Evolutionary conservation across 2,113 vertebrate species (phyloP), one percentile per base, ranked within the genome.

Genomic region (Scophthalmus maximus): DNA sequence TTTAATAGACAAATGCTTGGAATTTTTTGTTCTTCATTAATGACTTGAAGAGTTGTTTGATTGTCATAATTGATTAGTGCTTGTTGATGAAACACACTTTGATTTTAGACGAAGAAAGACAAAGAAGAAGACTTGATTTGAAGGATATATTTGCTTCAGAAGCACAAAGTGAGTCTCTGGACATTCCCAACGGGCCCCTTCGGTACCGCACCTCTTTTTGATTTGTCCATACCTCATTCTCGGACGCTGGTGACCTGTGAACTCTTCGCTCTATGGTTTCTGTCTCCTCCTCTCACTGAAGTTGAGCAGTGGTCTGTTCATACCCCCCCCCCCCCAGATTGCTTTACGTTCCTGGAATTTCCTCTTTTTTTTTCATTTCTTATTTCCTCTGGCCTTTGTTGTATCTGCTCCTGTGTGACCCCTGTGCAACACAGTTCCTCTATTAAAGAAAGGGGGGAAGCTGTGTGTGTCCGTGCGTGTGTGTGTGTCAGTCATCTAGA

Each of bases 361-460:
- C 59, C 69, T 46, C 42, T 9, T 46, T 75, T 74, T 82, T 70
- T 73, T 83, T 69, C 74, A 82, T 91, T 81, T 78, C 77, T 79
- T 83, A 85, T 85, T 90, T 90, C 84, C 84, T 74, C 40, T 44
- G 44, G 26, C 76, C 79, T 91, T 89, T 91, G 88, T 92, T 90
- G 79, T 74, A 73, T 65, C 68, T 76, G 81, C 50, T 85, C 75
- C 63, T 6, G 46, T 44, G 68, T 90, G 88, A 86, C 89, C 88
- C 50, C 55, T 10, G 2, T n/a, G 17, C 42, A 46, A 46, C 42
- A 46, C 42, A 46, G 42, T 18, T 46, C 42, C 8, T 40, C 14
- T 40, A 40, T 15, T 46, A 46, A 72, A 58, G 78, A 52, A 67
- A 50, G 15, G 29, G 36, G 1, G 52, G 25, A 6, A 9, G 44